Base-by-base conservation (phyloP, 2,797 vertebrate genomes). In the Margarornis squamiger region DNA sequence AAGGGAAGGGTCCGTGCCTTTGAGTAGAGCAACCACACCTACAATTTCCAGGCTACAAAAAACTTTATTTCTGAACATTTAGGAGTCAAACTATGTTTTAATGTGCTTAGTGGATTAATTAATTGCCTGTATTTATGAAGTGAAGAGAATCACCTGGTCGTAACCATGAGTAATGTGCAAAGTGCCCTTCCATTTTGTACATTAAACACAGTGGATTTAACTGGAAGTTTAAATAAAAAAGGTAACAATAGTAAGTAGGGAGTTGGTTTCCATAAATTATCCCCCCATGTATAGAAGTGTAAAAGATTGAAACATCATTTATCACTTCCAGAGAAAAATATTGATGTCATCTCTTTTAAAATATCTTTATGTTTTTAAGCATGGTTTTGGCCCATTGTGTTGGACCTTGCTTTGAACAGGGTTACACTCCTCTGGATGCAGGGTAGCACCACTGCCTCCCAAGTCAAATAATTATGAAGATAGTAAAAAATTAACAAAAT, bases 51-150 rank as follows among this genome's bases (percentile, higher is more conserved):
- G 39, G 32, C 27, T 79, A 73, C 17, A 24, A 59, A 90, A 62
- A 75, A 57, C 13, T 14, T 24, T 43, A 18, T 77, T 68, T 43
- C 49, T 43, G 45, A 34, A 10, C 12, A 5, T 77, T 46, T 36
- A 63, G 58, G 29, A 70, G n/a, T 41, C 45, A 43, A n/a, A 52
- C 12, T 30, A 15, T 58, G 21, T 34, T 46, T 57, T 49, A 45
- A 6, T 29, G 4, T 46, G 8, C 59, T 86, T 94, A 58, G 43
- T 91, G 55, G 75, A 75, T 86, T 83, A 92, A 92, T 72, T 89
- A 39, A 67, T 70, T 83, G 10, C 8, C 29, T 51, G 86, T 90
- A 38, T 93, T 88, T 95, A 61, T 75, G 45, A 84, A 67, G 7
- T 51, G 10, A 54, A 49, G 58, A 63, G 32, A 73, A 90, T 65